Base-by-base conservation (phyloP, 2,888 invertebrate genomes). In the Unio delphinus region DNA sequence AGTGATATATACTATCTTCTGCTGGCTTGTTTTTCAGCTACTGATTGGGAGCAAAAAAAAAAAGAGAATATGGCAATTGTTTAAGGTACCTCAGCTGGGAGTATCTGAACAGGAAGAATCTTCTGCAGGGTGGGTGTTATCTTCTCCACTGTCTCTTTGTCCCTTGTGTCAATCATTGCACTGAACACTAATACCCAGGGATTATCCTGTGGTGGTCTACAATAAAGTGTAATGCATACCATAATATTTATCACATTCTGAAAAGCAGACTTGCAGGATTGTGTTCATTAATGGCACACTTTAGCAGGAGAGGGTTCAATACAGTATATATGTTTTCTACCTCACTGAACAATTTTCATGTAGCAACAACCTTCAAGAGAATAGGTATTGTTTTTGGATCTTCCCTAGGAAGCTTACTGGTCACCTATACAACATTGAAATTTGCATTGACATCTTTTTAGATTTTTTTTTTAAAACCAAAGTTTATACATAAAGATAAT, bases 151-250 rank as follows among this genome's bases (percentile, higher is more conserved):
- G 59, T 63, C 28, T 59, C 55, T 6, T 45, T 26, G 64, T 70
- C 74, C 57, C 67, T 34, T 11, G 69, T 70, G 5, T 64, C 56
- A 54, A 80, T 62, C 75, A 84, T 80, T 17, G 76, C 72, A 17
- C 70, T 67, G 56, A 83, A 77, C 65, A 83, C 58, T 55, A 72
- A 65, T 45, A 81, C 69, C 84, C 84, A 85, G n/a, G 79, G 79
- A 69, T 75, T 79, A 4, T 74, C 75, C 18, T 65, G 30, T 20
- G 70, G 66, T 58, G 65, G 72, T 60, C 74, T 77, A 65, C 30
- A 72, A 71, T 63, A 62, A 62, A 28, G 45, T 45, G 45, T 11
- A 45, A 45, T 11, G 15, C 15, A 45, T 60, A 8, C n/a, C 30
- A 18, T 63, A 45, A 63, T 63, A 23, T 23, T 45, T 17, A 45